Base-by-base conservation (phyloP, 1,140 invertebrate species). In the Calephelis nemesis region DNA sequence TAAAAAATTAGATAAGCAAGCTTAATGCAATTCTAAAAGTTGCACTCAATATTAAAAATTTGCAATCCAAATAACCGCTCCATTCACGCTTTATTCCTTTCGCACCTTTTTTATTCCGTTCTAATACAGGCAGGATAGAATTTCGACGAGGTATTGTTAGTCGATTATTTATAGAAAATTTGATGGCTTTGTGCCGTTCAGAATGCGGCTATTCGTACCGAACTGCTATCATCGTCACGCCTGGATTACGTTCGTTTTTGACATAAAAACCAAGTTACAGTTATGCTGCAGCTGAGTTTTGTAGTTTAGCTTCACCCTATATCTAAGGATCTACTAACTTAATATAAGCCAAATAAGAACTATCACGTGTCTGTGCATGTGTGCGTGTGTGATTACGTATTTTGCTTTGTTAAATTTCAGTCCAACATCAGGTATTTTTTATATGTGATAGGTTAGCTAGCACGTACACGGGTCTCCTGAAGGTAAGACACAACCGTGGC, bases 131-230 rank as follows among this genome's bases (percentile, higher is more conserved):
- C 79, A 82, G 88, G 84, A 88, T 91, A 84, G 87, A 88, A 88
- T 88, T 88, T 87, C 87, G 73, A 66, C 70, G 75, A 72, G 68
- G 79, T 74, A 85, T 88, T 89, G 84, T 91, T 72, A 83, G 79
- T 77, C 82, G 87, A 87, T 88, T 89, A 91, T 91, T 91, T 89
- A 88, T 91, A 88, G 84, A 89, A 86, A 89, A 88, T 89, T 89
- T 83, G 83, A 84, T 75, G 73, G 74, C 85, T 86, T 90, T 90
- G 85, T 88, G 78, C 76, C 71, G 76, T 78, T 82, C 79, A 78
- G 79, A 82, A 77, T 77, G 78, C 78, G 78, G 77, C 74, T 76
- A 64, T 79, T 77, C 68, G 75, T 80, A 77, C 81, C 71, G 70
- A 79, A 82, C 77, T 82, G 78, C 76, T 87, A 75, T 78, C 75